Conservation (phyloP, 2,888 invertebrate species). For the Seira ritae region DNA sequence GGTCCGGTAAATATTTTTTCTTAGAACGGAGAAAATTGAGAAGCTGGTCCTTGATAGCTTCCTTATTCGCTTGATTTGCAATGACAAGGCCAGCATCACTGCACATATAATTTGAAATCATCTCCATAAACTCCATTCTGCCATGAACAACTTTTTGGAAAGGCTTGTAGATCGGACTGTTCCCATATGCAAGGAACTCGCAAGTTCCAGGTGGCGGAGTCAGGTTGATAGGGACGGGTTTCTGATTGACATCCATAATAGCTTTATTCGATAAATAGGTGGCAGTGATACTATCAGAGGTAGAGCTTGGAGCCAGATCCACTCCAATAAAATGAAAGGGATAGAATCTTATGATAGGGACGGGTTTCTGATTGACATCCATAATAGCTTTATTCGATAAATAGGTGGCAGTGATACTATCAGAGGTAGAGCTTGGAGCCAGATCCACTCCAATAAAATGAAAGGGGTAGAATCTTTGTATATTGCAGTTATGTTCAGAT, state of each 20-base stretch:
- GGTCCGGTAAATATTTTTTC: constrained; percentile 37
- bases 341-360: background rate
- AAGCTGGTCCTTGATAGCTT: constrained; percentile 24
- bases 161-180: constrained; percentile 38
- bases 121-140: constrained; percentile 28
- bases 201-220: constrained; percentile 27
- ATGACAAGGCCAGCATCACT: constrained; percentile 15
- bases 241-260: constrained; percentile 23
- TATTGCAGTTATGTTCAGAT: background rate
- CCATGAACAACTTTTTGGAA: constrained; percentile 32
- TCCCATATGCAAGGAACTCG: constrained; percentile 36
- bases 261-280: constrained; percentile 35
- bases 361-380: constrained; percentile 20
- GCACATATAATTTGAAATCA: constrained; percentile 10
- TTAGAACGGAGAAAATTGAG: constrained; percentile 31
- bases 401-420: constrained; percentile 21
- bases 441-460: constrained; percentile 35
- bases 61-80: constrained; percentile 27
- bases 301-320: constrained; percentile 10
- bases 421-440: background rate
- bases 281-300: background rate
- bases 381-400: constrained; percentile 21
- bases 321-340: constrained; percentile 37
- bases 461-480: constrained; percentile 27
- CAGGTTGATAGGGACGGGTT: background rate